A percentile compares a stretch with the other conserved stretches of the same genome.
Conservation (phyloP, 2,888 invertebrate genomes). For the Drosophila paramelanica region DNA sequence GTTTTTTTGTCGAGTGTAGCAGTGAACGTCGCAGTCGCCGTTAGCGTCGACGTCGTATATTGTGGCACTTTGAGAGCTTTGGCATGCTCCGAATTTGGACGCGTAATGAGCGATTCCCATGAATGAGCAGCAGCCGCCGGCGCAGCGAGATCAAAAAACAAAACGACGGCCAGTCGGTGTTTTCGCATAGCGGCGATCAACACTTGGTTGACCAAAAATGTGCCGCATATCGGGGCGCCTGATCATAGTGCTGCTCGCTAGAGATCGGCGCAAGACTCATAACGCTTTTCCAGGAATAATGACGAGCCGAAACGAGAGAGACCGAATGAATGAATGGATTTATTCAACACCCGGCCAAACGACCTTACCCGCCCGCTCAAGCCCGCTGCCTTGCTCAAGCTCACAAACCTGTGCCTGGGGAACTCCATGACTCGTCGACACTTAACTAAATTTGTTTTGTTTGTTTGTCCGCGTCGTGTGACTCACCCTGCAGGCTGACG, state of each 20-base stretch:
- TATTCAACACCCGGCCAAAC: constrained; percentile 49
- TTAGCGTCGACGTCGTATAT: not conserved
- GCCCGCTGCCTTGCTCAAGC: constrained; percentile 1
- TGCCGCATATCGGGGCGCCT: constrained; percentile 4
- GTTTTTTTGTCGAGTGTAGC: constrained; percentile 1
- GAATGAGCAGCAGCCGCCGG: constrained; percentile 21
- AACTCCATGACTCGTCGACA: constrained; percentile 58
- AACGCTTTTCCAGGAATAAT: constrained; percentile 80
- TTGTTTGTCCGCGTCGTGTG: constrained; percentile 43
- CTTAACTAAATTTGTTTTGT: constrained; percentile 35
- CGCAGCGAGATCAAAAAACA: not conserved
- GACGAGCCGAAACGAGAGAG: constrained; percentile 56
- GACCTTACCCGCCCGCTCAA: constrained; percentile 52
- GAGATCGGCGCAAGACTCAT: constrained; percentile 64
- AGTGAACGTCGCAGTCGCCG: not conserved
- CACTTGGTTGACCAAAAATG: constrained; percentile 29
- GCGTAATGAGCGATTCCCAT: constrained; percentile 41
- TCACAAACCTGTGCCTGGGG: constrained; percentile 68
- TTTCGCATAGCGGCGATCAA: constrained; percentile 7
- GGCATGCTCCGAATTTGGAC: constrained; percentile 1
- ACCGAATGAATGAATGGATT: constrained; percentile 70
- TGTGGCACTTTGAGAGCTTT: constrained; percentile 8
- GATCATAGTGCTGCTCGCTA: constrained; percentile 23
- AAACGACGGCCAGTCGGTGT: not conserved
- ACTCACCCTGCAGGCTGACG: constrained; percentile 42